Evolutionary conservation across 2,888 invertebrate species (phyloP).

Genomic region (Chrysolina oricalcia): DNA sequence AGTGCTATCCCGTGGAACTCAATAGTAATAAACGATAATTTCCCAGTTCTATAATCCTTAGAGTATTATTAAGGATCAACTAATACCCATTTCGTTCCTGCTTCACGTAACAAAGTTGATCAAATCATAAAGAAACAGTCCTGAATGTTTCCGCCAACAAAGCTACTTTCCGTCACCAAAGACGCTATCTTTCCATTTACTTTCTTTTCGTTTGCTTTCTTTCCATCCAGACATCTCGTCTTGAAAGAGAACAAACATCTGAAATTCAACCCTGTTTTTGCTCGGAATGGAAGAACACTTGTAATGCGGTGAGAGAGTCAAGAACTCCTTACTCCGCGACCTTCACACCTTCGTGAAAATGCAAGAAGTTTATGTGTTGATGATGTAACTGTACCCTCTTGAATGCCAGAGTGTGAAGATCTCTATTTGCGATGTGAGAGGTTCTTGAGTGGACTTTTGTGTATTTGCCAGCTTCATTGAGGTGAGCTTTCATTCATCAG

Average conservation of each 20-base stretch:
- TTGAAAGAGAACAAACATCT: slow-evolving; percentile 9
- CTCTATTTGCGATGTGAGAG: background rate
- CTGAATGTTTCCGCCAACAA: background rate
- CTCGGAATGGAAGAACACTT: background rate
- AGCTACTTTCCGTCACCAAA: background rate
- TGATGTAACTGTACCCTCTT: slow-evolving; percentile 12
- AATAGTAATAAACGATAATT: too few species aligned
- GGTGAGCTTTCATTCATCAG: background rate
- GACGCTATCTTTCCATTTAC: background rate
- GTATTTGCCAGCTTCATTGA: background rate
- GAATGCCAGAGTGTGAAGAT: background rate
- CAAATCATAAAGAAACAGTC: background rate
- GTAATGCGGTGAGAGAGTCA: background rate
- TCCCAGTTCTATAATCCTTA: too few species aligned
- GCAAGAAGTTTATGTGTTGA: slow-evolving; percentile 4
- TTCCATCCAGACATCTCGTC: background rate
- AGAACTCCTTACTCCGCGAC: background rate
- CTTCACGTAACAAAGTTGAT: background rate
- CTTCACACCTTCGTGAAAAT: slow-evolving; percentile 2
- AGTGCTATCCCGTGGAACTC: too few species aligned
- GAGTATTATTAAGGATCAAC: too few species aligned
- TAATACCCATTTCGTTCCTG: too few species aligned
- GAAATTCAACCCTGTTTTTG: slow-evolving; percentile 9
- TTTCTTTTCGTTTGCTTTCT: slow-evolving; percentile 14
- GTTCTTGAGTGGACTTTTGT: slow-evolving; percentile 1